Base-by-base conservation (phyloP, 2,113 vertebrate genomes). In the Sander lucioperca region DNA sequence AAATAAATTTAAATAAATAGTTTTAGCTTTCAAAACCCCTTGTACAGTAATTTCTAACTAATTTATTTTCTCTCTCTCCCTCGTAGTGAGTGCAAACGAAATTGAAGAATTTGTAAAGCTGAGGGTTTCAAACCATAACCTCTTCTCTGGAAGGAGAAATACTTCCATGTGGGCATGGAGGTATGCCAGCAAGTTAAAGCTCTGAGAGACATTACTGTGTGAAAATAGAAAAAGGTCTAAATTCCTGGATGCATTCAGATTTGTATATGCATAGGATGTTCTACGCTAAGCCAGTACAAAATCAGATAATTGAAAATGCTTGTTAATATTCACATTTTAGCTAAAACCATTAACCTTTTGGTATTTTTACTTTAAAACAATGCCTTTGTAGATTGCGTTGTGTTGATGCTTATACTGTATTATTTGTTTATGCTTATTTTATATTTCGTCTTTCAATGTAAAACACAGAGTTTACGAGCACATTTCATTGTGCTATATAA, bases 91-190 rank as follows among this genome's bases (percentile, higher is more conserved):
- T 72, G 59, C 74, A 18, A 86, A 84, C 15, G 93, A 95, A 85
- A 73, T 86, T 0, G 82, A 91, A 39, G 88, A 90, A 18, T 89
- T 94, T 72, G 92, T 95, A 62, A 93, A 92, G 80, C 88, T 95
- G 81, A 91, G 93, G 23, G 79, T 89, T 39, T 83, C 92, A n/a
- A 95, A 95, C 62, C 81, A 79, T 9, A 27, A 56, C 21, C 91
- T 95, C 21, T 95, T 95, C 74, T 92, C 91, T 54, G 94, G 94
- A 48, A 91, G 64, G 74, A 94, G 90, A 77, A 92, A 95, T 30
- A 83, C 91, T 3, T 88, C 93, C 6, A 89, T 83, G 74, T 77
- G 81, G 74, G 93, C 89, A 48, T 95, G 94, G 93, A 94, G 93
- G 94, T 94, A 88, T 1, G 21, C 1, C 8, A 13, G 13, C n/a